phyloP scores from a whole-genome alignment of 2,797 vertebrate species.

The Crocidura indochinensis region DNA sequence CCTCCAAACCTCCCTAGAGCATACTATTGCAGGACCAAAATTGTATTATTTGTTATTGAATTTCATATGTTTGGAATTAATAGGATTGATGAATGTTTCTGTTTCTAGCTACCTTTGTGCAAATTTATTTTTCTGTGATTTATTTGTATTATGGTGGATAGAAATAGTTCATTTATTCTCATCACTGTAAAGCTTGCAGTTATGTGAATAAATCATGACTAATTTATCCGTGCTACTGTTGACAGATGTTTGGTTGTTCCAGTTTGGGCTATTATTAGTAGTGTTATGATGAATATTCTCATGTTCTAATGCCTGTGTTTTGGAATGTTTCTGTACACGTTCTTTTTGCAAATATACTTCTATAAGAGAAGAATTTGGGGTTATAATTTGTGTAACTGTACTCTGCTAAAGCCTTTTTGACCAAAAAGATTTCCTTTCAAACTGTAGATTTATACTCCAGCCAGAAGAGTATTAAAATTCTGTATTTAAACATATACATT shows the following conservation, averaged over 20 bases:
- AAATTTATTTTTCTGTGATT: not conserved
- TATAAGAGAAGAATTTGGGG: constrained; percentile 26
- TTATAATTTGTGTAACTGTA: not conserved
- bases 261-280: not conserved
- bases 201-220: not conserved
- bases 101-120: constrained; percentile 13
- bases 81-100: not conserved
- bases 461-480: not conserved
- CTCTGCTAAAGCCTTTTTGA: constrained; percentile 15
- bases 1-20: not conserved
- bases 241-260: not conserved
- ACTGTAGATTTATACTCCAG: not conserved
- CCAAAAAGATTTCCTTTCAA: not conserved
- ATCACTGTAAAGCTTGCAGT: not conserved
- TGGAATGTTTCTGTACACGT: not conserved
- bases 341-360: not conserved
- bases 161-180: not conserved
- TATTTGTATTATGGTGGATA: not conserved
- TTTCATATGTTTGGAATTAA: not conserved
- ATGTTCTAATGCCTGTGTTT: not conserved
- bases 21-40: not conserved
- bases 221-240: not conserved
- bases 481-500: too few species aligned
- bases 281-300: not conserved
- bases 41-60: not conserved